Percentiles rank a stretch among this genome's conserved stretches.
These are phyloP conservation scores for Oncorhynchus gorbuscha DNA, from an alignment of 2,113 vertebrate genomes.

Conservation along the genomic window DNA sequence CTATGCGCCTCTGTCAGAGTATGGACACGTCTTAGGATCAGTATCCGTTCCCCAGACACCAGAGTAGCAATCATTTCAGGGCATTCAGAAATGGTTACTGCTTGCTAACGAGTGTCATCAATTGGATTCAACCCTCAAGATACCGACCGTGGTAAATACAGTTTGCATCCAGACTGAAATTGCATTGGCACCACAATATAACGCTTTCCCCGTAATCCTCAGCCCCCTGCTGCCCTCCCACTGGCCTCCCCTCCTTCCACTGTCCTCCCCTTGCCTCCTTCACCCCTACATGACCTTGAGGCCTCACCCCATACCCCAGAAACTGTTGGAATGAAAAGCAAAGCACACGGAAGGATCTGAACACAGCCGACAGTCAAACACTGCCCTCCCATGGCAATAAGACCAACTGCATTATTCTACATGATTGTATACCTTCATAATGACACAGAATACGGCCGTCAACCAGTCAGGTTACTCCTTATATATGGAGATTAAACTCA, in stretches of 20 bases:
- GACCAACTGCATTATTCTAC: background rate
- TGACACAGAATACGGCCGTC: no score
- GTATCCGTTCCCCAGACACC: background rate
- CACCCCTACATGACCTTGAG: constrained; percentile 28
- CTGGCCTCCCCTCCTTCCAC: constrained; percentile 37
- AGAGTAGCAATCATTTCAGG: background rate
- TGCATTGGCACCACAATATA: background rate
- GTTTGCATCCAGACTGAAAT: background rate
- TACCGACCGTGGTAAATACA: background rate
- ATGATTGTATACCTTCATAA: no score
- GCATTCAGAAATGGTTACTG: background rate
- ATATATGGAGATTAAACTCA: background rate
- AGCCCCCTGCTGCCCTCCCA: constrained; percentile 16
- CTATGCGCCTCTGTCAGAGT: background rate
- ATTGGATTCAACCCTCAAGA: background rate
- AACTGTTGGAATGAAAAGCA: constrained; percentile 40
- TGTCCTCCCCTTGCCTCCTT: constrained; percentile 14
- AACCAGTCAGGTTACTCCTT: no score
- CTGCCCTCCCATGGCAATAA: constrained; percentile 17
- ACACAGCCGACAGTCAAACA: constrained; percentile 30
- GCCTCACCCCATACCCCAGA: constrained; percentile 13
- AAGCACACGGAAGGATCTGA: constrained; percentile 35
- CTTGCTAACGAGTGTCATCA: background rate
- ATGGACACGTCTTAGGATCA: background rate
- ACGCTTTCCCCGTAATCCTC: background rate